Base-by-base conservation (phyloP, 2,888 invertebrate species). In the Norana najaformis region DNA sequence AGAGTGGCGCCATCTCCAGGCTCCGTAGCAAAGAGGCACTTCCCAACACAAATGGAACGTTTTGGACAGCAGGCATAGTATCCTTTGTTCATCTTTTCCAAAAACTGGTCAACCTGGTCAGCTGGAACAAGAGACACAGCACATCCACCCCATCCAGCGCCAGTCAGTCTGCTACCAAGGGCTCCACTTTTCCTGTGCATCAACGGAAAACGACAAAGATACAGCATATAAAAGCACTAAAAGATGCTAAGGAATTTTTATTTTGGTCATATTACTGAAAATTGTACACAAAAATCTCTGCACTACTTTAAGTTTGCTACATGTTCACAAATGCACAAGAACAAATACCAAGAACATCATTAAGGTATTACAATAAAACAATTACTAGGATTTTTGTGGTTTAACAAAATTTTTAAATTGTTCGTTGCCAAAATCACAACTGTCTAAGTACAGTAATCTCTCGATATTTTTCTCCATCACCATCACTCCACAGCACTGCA, bases 131-230 rank as follows among this genome's bases (percentile, higher is more conserved):
- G 95, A 35, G 98, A 98, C 23, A 99, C 98, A 90, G 97, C 96
- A 95, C 99, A 99, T 13, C 99, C 99, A 82, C 99, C 99, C 99
- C 99, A 99, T 16, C 98, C 98, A 47, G 99, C 99, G 69, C 99
- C 99, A 1, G 99, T 99, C 83, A 99, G 95, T 89, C 99, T 96
- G n/a, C 97, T 97, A 85, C 98, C 97, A n/a, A 97, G 95, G 8
- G 96, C 96, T 89, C 96, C 96, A 91, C 96, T 91, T 41, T 93
- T 89, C 90, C 94, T 95, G n/a, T 85, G 11, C 69, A 69, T n/a
- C 69, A 69, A 69, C 69, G n/a, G 0, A 30, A 69, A 69, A 69
- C n/a, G n/a, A 69, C 6, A 30, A 8, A 69, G n/a, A 69, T 69
- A 69, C n/a, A 69, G 69, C 69, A 30, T n/a, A 53, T 1, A 69